A percentile compares a stretch with the other conserved stretches of the same genome.
Conservation (phyloP, 2,113 vertebrate genomes). For the Neopipo cinnamomea region DNA sequence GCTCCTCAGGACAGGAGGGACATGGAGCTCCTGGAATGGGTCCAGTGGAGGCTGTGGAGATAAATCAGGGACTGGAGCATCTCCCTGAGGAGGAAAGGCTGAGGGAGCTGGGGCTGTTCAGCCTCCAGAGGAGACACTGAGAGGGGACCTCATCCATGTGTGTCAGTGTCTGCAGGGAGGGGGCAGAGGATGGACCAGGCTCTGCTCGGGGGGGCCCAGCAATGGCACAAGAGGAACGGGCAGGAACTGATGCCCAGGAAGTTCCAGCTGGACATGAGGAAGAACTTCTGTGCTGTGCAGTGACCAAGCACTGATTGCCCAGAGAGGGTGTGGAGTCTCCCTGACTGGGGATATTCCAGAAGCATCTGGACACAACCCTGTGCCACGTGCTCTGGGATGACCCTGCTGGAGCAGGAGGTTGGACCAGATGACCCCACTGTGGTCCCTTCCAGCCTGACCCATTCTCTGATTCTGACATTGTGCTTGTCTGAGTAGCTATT, state of each 20-base stretch:
- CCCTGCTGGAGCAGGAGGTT: background rate
- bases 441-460: background rate
- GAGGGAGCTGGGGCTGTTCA: background rate
- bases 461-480: background rate
- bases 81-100: background rate
- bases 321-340: background rate
- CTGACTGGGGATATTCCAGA: background rate
- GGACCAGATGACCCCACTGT: background rate
- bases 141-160: too few relatives aligned
- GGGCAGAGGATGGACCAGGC: too few relatives aligned
- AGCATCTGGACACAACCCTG: rapidly evolving
- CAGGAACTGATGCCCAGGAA: too few relatives aligned
- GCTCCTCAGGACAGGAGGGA: background rate
- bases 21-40: background rate
- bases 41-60: rapidly evolving
- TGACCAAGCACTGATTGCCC: rapidly evolving
- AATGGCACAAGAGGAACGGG: too few relatives aligned
- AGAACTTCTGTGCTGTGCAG: too few relatives aligned
- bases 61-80: background rate
- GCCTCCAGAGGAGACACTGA: background rate
- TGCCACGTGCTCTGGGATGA: background rate
- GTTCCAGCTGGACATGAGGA: too few relatives aligned
- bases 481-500: background rate
- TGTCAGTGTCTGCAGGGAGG: too few relatives aligned
- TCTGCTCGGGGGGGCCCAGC: too few relatives aligned